A percentile compares a stretch with the other conserved stretches of the same genome.
These are phyloP conservation scores for Centropyge bicolor DNA, from an alignment of 2,797 vertebrate species.

Conservation along the genomic window DNA sequence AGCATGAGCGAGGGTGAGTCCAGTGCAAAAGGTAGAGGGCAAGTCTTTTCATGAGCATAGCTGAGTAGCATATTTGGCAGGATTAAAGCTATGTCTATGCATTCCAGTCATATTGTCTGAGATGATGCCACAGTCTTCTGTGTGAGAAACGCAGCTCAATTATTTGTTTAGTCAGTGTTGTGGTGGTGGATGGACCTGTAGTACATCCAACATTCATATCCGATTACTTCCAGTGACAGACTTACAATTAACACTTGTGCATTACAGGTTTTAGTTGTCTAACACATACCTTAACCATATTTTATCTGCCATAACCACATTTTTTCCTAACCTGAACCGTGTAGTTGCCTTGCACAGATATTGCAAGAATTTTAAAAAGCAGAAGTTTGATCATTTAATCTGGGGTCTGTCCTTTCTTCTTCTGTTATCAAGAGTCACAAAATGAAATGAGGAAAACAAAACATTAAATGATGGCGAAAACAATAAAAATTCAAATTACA, in stretches of 20 bases:
- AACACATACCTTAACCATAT: slow-evolving; percentile 1
- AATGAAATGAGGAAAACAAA: neutral
- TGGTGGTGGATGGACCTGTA: no score
- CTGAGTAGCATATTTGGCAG: slow-evolving; percentile 29
- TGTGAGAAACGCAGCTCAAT: neutral
- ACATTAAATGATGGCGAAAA: neutral
- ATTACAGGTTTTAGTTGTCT: slow-evolving; percentile 7
- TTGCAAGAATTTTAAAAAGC: neutral
- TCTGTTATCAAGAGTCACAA: neutral
- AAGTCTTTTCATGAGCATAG: slow-evolving; percentile 30
- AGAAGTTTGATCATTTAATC: neutral
- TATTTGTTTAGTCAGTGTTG: neutral
- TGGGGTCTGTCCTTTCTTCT: neutral
- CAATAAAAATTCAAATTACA: neutral
- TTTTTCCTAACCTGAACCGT: slow-evolving; percentile 3
- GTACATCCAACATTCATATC: no score
- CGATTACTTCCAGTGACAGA: neutral
- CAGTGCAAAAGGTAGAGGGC: slow-evolving; percentile 5
- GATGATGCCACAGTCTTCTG: neutral
- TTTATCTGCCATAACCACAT: neutral
- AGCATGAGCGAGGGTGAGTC: slow-evolving; percentile 13
- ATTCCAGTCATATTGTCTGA: slow-evolving; percentile 2
- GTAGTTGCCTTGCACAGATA: neutral
- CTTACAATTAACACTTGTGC: slow-evolving; percentile 5
- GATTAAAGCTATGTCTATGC: slow-evolving; percentile 21